A percentile compares a stretch with the other conserved stretches of the same genome.
phyloP scores from a whole-genome alignment of 1,140 invertebrate genomes.

The Anastatus disparis region DNA sequence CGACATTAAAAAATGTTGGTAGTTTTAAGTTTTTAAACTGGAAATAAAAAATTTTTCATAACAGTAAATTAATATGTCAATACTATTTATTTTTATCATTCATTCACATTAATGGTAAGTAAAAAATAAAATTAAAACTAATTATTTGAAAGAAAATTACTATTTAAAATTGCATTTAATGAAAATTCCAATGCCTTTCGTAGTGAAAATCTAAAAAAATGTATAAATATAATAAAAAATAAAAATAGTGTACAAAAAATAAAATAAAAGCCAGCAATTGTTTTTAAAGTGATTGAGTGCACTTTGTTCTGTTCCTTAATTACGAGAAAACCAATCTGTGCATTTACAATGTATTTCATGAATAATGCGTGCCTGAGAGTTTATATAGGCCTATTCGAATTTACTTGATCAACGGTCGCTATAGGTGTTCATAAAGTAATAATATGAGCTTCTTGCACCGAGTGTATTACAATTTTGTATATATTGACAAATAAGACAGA shows the following conservation, averaged over 20 bases:
- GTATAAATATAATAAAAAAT: not conserved
- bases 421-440: not conserved
- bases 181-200: constrained; percentile 40
- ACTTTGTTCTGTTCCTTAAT: constrained; percentile 38
- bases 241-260: too few relatives aligned
- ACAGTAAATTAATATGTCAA: not conserved
- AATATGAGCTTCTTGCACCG: not conserved
- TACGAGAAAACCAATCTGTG: constrained; percentile 20
- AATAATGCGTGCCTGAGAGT: constrained; percentile 52
- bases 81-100: too few relatives aligned
- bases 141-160: too few relatives aligned
- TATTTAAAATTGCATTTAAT: constrained; percentile 28
- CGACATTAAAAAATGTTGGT: too few relatives aligned
- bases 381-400: constrained; percentile 52
- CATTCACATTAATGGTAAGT: too few relatives aligned
- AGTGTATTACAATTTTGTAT: too few relatives aligned
- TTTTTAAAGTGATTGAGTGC: constrained; percentile 1
- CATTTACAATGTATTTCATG: constrained; percentile 3
- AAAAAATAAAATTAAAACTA: not conserved
- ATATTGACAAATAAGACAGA: too few relatives aligned
- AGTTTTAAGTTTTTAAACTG: not conserved
- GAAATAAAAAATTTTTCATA: not conserved
- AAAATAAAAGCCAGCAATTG: too few relatives aligned
- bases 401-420: not conserved
- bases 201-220: not conserved